Evolutionary conservation across 2,888 invertebrate species (phyloP).

Genomic region (Nephrotoma appendiculata): DNA sequence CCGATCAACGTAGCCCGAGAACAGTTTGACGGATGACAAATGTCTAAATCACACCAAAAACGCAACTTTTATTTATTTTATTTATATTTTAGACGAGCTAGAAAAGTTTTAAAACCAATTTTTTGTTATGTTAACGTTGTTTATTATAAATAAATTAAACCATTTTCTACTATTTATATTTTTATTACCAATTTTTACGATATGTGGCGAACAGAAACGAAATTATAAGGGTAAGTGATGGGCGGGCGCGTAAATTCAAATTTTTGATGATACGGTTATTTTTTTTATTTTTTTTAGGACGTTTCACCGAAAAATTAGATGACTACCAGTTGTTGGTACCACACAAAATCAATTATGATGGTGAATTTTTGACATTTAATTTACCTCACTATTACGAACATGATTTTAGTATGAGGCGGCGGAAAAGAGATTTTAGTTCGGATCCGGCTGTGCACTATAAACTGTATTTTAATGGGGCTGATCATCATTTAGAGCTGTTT

Average conservation of each 20-base stretch:
- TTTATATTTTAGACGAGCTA: neutral
- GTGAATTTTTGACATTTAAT: slow-evolving; percentile 32
- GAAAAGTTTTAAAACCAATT: neutral
- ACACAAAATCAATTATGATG: slow-evolving; percentile 29
- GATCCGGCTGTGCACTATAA: slow-evolving; percentile 25
- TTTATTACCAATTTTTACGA: neutral
- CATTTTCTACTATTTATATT: neutral
- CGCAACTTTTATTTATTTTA: neutral
- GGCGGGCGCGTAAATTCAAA: neutral
- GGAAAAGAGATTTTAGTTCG: slow-evolving; percentile 9
- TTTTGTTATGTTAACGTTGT: neutral
- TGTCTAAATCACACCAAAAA: neutral
- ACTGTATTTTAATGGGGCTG: slow-evolving; percentile 21
- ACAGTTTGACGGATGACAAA: neutral
- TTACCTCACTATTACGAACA: slow-evolving; percentile 34
- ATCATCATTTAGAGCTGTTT: slow-evolving; percentile 34
- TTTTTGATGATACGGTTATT: neutral
- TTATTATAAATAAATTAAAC: neutral
- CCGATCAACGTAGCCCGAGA: neutral
- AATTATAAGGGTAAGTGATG: neutral
- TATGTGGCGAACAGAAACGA: neutral
- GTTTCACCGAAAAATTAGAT: slow-evolving; percentile 34
- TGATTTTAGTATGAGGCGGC: slow-evolving; percentile 12
- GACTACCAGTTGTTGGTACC: slow-evolving; percentile 35
- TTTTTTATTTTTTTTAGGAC: slow-evolving; percentile 19